These are phyloP conservation scores for Pygmarrhopalites habei DNA, from an alignment of 1,140 invertebrate genomes.

Conservation along the genomic window DNA sequence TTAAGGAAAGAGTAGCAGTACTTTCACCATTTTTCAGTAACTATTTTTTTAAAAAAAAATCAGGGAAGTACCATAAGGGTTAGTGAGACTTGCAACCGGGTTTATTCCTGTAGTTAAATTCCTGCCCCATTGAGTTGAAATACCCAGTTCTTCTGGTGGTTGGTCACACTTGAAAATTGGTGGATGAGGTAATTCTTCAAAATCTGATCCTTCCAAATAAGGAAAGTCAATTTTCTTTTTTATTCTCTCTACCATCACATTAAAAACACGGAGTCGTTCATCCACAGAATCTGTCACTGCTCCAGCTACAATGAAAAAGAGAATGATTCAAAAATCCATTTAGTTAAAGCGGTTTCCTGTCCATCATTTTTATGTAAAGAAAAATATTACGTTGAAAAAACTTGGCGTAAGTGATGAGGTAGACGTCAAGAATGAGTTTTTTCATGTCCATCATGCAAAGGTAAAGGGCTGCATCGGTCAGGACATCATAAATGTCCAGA, in stretches of 20 bases:
- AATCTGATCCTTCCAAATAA: constrained; percentile 17
- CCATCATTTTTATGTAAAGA: background rate
- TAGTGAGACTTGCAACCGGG: constrained; percentile 5
- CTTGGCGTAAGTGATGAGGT: background rate
- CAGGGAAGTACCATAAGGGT: constrained; percentile 10
- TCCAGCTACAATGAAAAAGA: background rate
- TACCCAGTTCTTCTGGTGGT: constrained; percentile 2
- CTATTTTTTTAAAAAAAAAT: background rate
- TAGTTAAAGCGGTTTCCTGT: background rate
- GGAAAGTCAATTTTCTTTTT: constrained; percentile 15
- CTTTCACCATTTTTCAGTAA: background rate
- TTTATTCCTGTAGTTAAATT: constrained; percentile 13
- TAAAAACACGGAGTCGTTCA: background rate
- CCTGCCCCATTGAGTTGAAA: constrained; percentile 17
- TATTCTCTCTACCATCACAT: constrained; percentile 5
- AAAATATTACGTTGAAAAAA: constrained; percentile 6
- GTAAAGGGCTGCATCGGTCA: constrained; percentile 10
- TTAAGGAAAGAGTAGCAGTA: no score
- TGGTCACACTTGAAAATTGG: constrained; percentile 26
- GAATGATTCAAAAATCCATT: background rate
- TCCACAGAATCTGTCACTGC: constrained; percentile 6
- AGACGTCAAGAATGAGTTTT: constrained; percentile 16
- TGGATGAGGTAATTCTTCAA: constrained; percentile 5
- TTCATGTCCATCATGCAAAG: constrained; percentile 20
- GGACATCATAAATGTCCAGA: constrained; percentile 18